Conservation (phyloP, 2,888 invertebrate genomes). For the Caenorhabditis sulstoni region DNA sequence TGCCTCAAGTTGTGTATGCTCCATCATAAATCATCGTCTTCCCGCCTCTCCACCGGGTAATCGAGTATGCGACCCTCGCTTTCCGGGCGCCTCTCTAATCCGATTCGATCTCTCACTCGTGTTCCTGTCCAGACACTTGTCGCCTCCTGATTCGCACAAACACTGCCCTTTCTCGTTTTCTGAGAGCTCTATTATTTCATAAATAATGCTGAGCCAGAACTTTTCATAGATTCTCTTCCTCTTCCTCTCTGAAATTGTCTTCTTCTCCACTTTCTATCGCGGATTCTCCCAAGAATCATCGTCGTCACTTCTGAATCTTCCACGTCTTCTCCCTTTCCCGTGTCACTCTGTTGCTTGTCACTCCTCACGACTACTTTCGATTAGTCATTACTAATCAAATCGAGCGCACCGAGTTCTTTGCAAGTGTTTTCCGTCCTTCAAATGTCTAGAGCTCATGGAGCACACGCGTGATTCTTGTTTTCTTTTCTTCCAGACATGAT, state of each 20-base stretch:
- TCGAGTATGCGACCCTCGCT: background rate
- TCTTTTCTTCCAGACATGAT: conserved; percentile 21
- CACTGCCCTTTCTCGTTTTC: too few species aligned
- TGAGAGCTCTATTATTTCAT: too few species aligned
- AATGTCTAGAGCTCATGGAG: conserved; percentile 36
- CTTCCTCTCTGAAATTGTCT: too few species aligned
- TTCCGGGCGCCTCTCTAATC: background rate
- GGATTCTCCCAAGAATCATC: too few species aligned
- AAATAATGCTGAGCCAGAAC: too few species aligned
- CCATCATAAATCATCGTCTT: conserved; percentile 27
- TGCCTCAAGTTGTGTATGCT: conserved; percentile 20
- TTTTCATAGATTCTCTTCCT: too few species aligned
- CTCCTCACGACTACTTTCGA: background rate
- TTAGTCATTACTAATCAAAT: conserved; percentile 32
- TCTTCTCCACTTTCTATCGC: too few species aligned
- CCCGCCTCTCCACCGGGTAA: conserved; percentile 12
- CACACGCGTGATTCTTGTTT: conserved; percentile 4
- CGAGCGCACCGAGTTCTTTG: conserved; percentile 10
- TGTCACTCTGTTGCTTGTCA: background rate
- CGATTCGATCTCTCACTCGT: background rate
- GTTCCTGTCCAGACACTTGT: background rate
- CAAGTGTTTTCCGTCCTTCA: conserved; percentile 6
- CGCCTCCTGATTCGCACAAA: too few species aligned
- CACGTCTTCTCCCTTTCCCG: too few species aligned
- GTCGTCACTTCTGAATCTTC: too few species aligned